These are phyloP conservation scores for Microplitis deprimator DNA, from an alignment of 2,888 invertebrate genomes.

Conservation along the genomic window DNA sequence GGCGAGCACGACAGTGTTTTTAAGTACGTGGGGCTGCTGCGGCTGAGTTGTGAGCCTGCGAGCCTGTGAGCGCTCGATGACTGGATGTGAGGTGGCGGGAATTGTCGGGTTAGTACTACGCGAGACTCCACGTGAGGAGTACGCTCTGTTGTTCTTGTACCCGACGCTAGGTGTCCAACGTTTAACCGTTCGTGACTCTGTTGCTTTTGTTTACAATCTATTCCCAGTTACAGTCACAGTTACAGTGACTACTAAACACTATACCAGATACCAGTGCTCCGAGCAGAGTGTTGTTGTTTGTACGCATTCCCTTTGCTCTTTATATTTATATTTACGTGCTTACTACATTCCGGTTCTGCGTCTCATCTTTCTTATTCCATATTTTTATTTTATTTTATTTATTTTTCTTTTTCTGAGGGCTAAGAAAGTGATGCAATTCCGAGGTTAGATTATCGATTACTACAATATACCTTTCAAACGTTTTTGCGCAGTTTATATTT, in stretches of 20 bases:
- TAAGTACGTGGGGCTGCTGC: constrained; percentile 4
- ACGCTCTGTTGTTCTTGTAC: constrained; percentile 46
- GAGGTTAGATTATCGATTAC: not conserved
- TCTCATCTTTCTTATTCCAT: not conserved
- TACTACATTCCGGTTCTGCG: not conserved
- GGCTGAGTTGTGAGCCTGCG: constrained; percentile 15
- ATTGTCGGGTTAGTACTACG: constrained; percentile 56
- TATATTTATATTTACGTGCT: not conserved
- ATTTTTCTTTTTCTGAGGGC: constrained; percentile 9
- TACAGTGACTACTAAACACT: not conserved
- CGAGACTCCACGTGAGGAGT: constrained; percentile 58
- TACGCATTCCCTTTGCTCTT: constrained; percentile 1
- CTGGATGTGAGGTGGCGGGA: constrained; percentile 50
- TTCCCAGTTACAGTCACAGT: not conserved
- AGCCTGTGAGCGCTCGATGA: constrained; percentile 15
- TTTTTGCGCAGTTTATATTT: not conserved
- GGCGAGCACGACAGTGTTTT: not conserved
- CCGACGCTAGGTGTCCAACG: constrained; percentile 33
- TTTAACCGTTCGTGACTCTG: constrained; percentile 10
- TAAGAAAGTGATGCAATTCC: not conserved
- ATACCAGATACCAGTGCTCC: not conserved
- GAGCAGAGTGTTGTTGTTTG: not conserved
- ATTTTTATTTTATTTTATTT: too few relatives aligned
- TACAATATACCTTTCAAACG: not conserved
- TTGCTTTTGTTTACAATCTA: constrained; percentile 21